Conservation (phyloP, 2,797 vertebrate genomes). For the Gymnocypris eckloni region DNA sequence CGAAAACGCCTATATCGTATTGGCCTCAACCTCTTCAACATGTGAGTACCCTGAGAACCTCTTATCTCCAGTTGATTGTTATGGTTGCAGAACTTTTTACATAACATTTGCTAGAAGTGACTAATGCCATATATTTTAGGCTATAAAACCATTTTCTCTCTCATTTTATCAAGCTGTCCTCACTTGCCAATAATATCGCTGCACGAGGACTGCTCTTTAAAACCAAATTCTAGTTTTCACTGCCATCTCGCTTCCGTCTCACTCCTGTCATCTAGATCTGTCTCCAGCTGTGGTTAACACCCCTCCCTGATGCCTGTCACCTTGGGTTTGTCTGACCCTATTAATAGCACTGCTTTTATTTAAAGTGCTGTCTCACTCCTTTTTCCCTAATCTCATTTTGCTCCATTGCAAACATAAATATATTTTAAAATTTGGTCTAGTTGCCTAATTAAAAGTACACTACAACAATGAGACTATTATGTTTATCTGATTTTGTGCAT, state of each 20-base stretch:
- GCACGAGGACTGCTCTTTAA: neutral
- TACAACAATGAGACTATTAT: neutral
- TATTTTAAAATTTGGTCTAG: constrained; percentile 15
- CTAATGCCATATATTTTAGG: constrained; percentile 3
- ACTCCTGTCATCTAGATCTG: constrained; percentile 26
- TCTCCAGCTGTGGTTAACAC: constrained; percentile 47
- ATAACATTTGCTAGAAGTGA: neutral
- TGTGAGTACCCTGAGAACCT: constrained; percentile 82
- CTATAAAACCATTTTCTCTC: constrained; percentile 9
- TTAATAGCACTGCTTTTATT: constrained; percentile 56
- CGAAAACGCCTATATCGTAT: constrained; percentile 97
- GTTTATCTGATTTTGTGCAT: neutral
- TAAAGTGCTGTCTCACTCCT: constrained; percentile 25
- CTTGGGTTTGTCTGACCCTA: constrained; percentile 57
- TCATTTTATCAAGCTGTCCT: constrained; percentile 6
- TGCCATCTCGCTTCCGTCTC: constrained; percentile 12
- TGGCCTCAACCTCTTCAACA: constrained; percentile 98
- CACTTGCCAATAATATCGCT: neutral
- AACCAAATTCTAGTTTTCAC: neutral
- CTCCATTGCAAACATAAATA: neutral
- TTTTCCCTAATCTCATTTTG: constrained; percentile 28
- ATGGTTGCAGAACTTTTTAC: neutral
- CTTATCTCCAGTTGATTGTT: constrained; percentile 2
- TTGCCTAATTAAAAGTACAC: neutral
- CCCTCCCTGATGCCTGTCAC: constrained; percentile 54